These are phyloP conservation scores for Pteropus rufus DNA, from an alignment of 2,797 vertebrate genomes.

Conservation along the genomic window DNA sequence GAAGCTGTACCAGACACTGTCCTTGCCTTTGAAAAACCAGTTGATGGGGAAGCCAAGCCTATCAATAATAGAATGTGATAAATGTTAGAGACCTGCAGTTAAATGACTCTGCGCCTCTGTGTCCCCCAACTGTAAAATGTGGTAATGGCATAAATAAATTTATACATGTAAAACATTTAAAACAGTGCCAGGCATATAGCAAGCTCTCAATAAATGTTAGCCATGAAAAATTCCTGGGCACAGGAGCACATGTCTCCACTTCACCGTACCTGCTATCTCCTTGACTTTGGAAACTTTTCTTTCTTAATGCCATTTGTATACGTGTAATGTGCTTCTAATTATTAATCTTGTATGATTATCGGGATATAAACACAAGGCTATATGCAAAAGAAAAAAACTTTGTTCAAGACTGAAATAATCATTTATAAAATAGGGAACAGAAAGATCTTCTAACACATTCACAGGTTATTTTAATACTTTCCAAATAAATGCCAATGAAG, in stretches of 20 bases:
- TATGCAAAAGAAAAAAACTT: constrained; percentile 41
- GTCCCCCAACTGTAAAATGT: neutral
- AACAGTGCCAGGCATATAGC: neutral
- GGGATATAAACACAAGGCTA: constrained; percentile 22
- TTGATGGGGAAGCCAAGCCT: neutral
- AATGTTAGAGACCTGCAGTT: neutral
- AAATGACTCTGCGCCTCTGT: neutral
- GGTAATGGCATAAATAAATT: neutral
- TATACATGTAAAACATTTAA: neutral
- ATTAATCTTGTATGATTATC: constrained; percentile 32
- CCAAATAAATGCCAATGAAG: constrained; percentile 71
- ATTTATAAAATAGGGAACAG: constrained; percentile 70
- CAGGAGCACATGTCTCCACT: neutral
- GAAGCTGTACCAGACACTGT: neutral
- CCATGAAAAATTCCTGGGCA: neutral
- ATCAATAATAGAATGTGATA: neutral
- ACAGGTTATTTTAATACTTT: constrained; percentile 77
- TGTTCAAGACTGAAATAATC: constrained; percentile 66
- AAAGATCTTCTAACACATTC: constrained; percentile 72
- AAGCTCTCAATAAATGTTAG: neutral
- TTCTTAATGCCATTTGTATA: neutral
- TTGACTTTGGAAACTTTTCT: constrained; percentile 30
- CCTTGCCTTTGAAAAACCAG: neutral
- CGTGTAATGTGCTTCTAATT: neutral
- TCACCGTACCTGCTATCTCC: neutral